Conservation (phyloP, 1,140 invertebrate genomes). For the Drosophila parabipectinata region DNA sequence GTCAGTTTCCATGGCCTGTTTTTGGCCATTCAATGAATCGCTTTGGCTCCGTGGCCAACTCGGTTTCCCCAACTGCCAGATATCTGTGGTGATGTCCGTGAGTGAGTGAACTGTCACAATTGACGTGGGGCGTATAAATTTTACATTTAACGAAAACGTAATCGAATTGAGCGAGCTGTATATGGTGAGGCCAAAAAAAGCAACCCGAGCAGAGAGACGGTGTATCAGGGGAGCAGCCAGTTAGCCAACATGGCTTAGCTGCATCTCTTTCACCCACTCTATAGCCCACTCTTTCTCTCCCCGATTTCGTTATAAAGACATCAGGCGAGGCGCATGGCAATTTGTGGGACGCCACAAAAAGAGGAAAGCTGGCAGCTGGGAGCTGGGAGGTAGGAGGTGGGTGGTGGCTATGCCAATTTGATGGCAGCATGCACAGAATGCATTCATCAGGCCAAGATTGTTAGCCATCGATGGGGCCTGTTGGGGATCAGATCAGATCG, state of each 20-base stretch:
- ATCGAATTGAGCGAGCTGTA: constrained; percentile 81
- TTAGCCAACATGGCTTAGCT: constrained; percentile 50
- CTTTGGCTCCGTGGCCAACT: constrained; percentile 25
- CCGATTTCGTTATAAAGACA: constrained; percentile 66
- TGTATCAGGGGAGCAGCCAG: constrained; percentile 22
- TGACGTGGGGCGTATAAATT: constrained; percentile 82
- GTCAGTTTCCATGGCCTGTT: constrained; percentile 51
- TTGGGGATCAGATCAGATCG: constrained; percentile 16
- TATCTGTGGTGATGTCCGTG: constrained; percentile 50
- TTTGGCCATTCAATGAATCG: constrained; percentile 59
- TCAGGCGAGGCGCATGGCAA: constrained; percentile 76
- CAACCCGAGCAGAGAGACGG: constrained; percentile 3
- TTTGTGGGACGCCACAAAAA: constrained; percentile 75
- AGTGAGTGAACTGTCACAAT: constrained; percentile 82
- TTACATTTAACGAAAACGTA: constrained; percentile 83
- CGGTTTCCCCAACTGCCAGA: constrained; percentile 7
- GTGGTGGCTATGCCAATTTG: constrained; percentile 57
- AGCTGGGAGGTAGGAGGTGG: not conserved
- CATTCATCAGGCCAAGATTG: constrained; percentile 71
- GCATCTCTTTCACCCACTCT: constrained; percentile 11
- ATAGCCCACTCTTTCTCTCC: constrained; percentile 17
- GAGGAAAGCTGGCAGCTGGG: constrained; percentile 9
- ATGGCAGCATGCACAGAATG: constrained; percentile 63
- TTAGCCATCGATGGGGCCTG: constrained; percentile 59
- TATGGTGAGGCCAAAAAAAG: constrained; percentile 57